These are phyloP conservation scores for Drosophila pachea DNA, from an alignment of 1,140 invertebrate species.

Conservation along the genomic window DNA sequence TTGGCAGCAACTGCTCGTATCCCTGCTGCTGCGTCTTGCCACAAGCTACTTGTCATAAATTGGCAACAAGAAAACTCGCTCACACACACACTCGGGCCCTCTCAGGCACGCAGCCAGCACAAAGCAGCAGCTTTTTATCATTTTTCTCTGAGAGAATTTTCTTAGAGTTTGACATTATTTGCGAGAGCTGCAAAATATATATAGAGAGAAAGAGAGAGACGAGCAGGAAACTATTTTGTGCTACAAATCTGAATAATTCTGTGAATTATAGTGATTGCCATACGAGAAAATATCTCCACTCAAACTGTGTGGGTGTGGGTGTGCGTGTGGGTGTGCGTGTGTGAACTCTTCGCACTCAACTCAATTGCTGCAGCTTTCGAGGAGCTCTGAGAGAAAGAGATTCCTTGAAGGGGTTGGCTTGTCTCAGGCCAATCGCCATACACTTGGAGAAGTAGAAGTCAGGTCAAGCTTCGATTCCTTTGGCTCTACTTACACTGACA, in stretches of 20 bases:
- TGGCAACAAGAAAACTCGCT: constrained; percentile 49
- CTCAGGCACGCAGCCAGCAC: constrained; percentile 12
- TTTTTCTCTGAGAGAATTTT: constrained; percentile 25
- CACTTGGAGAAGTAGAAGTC: no score
- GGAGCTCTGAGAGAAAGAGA: no score
- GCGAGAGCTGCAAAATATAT: constrained; percentile 19
- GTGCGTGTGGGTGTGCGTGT: no score
- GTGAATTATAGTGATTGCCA: constrained; percentile 23
- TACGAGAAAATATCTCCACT: neutral
- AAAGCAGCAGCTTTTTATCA: constrained; percentile 14
- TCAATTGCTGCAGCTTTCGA: no score
- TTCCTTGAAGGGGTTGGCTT: no score
- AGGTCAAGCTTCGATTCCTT: no score
- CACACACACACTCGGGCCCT: constrained; percentile 1
- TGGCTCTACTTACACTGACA: no score
- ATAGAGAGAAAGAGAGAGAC: neutral
- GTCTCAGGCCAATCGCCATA: no score
- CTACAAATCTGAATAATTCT: constrained; percentile 12
- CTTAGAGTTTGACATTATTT: constrained; percentile 55
- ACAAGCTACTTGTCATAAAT: constrained; percentile 65
- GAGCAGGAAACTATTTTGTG: constrained; percentile 12
- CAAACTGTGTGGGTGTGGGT: no score
- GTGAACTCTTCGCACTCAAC: no score
- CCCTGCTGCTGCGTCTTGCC: constrained; percentile 1
- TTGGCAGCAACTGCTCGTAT: constrained; percentile 6